phyloP scores from a whole-genome alignment of 2,888 invertebrate species.

The Caenorhabditis japonica region DNA sequence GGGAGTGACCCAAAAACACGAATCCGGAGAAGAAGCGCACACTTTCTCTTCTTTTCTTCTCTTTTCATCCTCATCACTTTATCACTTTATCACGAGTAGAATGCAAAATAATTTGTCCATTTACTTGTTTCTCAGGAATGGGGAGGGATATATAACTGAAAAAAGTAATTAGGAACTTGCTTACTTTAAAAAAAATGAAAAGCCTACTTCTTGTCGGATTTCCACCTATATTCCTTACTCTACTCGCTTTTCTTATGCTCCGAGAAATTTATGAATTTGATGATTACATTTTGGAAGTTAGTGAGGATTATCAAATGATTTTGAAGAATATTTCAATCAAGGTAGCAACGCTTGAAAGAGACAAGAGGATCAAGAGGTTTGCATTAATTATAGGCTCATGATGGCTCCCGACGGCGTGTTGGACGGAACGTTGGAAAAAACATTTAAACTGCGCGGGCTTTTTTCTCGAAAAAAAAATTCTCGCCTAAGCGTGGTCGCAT shows the following conservation, averaged over 20 bases:
- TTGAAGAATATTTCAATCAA: constrained; percentile 3
- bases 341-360: not conserved
- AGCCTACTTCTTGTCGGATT: not conserved
- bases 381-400: too few species aligned
- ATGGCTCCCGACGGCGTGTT: too few species aligned
- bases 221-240: not conserved
- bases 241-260: not conserved
- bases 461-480: too few species aligned
- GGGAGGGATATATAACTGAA: not conserved
- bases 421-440: too few species aligned
- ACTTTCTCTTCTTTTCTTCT: constrained; percentile 14
- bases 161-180: not conserved
- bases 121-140: constrained; percentile 31
- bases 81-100: too few species aligned
- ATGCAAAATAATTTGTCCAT: constrained; percentile 19
- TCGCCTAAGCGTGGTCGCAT: too few species aligned
- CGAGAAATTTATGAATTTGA: constrained; percentile 12
- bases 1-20: constrained; percentile 49
- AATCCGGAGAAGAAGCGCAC: constrained; percentile 7
- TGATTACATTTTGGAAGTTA: not conserved
- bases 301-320: constrained; percentile 7
- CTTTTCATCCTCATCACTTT: too few species aligned
- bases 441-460: too few species aligned
- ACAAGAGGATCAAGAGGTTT: constrained; percentile 8
- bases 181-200: constrained; percentile 4